Conservation (phyloP, 2,113 vertebrate species). For the Phycodurus eques region DNA sequence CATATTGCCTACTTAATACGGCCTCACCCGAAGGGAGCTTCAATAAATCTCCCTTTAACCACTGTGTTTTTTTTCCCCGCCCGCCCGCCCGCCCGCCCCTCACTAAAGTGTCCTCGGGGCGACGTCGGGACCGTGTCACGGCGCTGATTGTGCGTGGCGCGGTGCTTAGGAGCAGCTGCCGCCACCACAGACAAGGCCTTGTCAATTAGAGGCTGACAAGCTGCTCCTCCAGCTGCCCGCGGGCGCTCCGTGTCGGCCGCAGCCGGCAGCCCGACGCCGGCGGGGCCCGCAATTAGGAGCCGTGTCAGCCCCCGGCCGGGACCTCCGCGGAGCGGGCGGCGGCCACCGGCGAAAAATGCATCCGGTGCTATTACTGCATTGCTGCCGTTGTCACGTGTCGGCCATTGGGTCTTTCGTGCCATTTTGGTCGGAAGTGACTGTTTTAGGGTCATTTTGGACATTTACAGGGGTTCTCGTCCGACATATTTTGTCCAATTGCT, state of each 20-base stretch:
- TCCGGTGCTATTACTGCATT: neutral
- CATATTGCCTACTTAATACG: constrained; percentile 86
- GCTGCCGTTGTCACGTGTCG: neutral
- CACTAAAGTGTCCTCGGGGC: constrained; percentile 80
- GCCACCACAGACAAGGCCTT: constrained; percentile 99
- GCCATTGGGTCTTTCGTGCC: neutral
- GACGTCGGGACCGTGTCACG: constrained; percentile 88
- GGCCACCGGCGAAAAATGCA: neutral
- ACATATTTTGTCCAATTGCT: neutral
- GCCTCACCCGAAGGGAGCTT: constrained; percentile 87
- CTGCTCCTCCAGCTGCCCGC: constrained; percentile 85
- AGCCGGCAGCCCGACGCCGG: constrained; percentile 66
- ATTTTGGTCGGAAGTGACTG: neutral
- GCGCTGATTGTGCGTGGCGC: constrained; percentile 88
- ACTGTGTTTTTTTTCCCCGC: constrained; percentile 35
- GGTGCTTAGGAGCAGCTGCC: constrained; percentile 97
- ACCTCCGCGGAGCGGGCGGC: constrained; percentile 85
- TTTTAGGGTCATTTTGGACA: neutral
- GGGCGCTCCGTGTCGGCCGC: constrained; percentile 76
- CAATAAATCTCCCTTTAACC: constrained; percentile 99
- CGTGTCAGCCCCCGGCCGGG: constrained; percentile 88
- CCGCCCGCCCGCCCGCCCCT: constrained; percentile 81
- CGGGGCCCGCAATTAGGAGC: constrained; percentile 93
- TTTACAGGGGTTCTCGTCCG: neutral
- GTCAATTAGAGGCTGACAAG: constrained; percentile 99